phyloP scores from a whole-genome alignment of 1,140 invertebrate genomes.

The Cydia pomonella region DNA sequence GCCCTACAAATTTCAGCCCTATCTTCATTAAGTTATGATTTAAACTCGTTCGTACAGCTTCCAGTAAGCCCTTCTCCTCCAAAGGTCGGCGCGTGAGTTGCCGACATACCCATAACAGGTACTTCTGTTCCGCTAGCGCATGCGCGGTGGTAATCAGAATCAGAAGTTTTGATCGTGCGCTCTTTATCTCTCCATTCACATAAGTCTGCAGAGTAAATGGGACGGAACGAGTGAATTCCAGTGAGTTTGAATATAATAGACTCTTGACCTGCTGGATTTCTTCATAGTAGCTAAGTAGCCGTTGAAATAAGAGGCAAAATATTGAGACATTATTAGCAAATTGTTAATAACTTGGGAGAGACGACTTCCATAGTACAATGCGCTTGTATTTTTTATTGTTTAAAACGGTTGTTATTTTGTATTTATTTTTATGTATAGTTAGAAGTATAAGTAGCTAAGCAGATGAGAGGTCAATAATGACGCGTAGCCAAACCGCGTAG shows the following conservation, averaged over 20 bases:
- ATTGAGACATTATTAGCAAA: constrained; percentile 14
- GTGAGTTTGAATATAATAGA: neutral
- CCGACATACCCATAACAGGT: constrained; percentile 24
- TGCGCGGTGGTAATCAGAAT: neutral
- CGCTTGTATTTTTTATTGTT: neutral
- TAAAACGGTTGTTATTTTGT: neutral
- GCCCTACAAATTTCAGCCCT: neutral
- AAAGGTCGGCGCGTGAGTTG: constrained; percentile 30
- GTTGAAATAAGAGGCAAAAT: constrained; percentile 2
- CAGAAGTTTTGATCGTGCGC: neutral
- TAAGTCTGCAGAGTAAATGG: neutral
- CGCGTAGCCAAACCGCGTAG: too few relatives aligned
- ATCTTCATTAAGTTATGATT: neutral
- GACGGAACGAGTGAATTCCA: neutral
- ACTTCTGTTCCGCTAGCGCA: neutral
- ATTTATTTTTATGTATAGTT: neutral
- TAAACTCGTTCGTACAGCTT: neutral
- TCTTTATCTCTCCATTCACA: neutral
- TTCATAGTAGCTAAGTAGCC: neutral
- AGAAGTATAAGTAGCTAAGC: neutral
- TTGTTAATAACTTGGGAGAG: neutral
- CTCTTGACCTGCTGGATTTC: neutral
- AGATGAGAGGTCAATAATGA: too few relatives aligned
- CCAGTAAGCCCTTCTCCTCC: constrained; percentile 3
- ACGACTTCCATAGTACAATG: neutral